Percentiles rank a stretch among this genome's conserved stretches.
Conservation (phyloP, 2,888 invertebrate genomes). For the Ptilodon capucinus region DNA sequence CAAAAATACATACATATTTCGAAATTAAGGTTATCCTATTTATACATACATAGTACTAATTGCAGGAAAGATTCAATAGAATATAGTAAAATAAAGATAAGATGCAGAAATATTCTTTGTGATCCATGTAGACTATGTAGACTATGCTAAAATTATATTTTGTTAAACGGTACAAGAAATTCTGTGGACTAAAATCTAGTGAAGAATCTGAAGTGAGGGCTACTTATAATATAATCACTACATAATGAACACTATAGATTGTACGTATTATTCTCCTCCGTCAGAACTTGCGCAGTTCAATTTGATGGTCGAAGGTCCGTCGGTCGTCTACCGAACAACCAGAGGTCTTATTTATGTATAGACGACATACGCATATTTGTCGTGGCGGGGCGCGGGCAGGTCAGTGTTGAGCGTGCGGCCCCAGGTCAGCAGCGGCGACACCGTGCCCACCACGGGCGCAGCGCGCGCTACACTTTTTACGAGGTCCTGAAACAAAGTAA, state of each 20-base stretch:
- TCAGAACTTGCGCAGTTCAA: constrained; percentile 3
- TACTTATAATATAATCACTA: constrained; percentile 1
- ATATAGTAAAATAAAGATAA: neutral
- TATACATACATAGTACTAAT: neutral
- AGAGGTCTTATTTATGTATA: constrained; percentile 41
- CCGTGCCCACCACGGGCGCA: constrained; percentile 78
- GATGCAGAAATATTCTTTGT: neutral
- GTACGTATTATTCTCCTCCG: constrained; percentile 21
- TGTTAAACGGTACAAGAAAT: neutral
- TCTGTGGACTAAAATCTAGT: neutral
- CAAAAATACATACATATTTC: neutral
- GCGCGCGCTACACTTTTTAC: constrained; percentile 71
- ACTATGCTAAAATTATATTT: constrained; percentile 4
- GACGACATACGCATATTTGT: constrained; percentile 67
- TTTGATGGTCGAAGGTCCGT: neutral
- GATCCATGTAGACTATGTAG: constrained; percentile 2
- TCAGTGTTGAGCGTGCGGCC: constrained; percentile 76
- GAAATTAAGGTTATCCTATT: neutral
- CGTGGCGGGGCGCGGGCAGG: constrained; percentile 50
- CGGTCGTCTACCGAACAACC: constrained; percentile 17
- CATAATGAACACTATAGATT: constrained; percentile 39
- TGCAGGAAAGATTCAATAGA: neutral
- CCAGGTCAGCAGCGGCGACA: constrained; percentile 76
- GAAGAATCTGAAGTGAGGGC: neutral
- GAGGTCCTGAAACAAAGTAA: constrained; percentile 52